Evolutionary conservation across 2,888 invertebrate genomes (phyloP).

Genomic region (Crocallis elinguaria): DNA sequence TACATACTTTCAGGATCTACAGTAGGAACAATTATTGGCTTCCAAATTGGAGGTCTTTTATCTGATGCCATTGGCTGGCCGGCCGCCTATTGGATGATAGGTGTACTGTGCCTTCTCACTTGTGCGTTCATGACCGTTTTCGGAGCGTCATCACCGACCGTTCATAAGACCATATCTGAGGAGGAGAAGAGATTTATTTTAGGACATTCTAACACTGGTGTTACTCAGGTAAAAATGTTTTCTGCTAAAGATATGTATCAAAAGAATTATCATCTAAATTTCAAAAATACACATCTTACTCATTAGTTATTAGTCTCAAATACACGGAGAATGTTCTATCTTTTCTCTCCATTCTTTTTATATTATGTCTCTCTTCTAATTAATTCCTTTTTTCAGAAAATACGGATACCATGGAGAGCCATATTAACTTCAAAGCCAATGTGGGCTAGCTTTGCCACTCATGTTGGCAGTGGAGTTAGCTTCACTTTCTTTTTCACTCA

Average conservation of each 20-base stretch:
- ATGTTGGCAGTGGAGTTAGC: conserved; percentile 82
- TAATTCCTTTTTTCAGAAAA: conserved; percentile 46
- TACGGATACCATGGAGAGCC: conserved; percentile 79
- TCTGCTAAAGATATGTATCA: too few relatives aligned
- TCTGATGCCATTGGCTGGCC: conserved; percentile 86
- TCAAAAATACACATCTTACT: too few relatives aligned
- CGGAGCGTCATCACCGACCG: conserved; percentile 76
- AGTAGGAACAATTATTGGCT: conserved; percentile 87
- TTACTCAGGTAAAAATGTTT: conserved; percentile 47
- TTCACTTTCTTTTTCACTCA: conserved; percentile 87
- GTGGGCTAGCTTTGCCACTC: conserved; percentile 82
- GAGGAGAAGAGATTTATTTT: conserved; percentile 78
- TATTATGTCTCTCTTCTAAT: too few relatives aligned
- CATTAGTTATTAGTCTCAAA: too few relatives aligned
- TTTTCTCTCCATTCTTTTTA: too few relatives aligned
- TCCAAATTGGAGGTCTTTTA: conserved; percentile 86
- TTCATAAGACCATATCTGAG: conserved; percentile 70
- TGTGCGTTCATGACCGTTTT: conserved; percentile 69
- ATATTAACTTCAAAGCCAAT: conserved; percentile 76
- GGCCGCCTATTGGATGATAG: conserved; percentile 86
- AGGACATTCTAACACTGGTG: conserved; percentile 43
- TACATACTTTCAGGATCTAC: conserved; percentile 87
- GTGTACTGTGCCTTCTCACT: conserved; percentile 78
- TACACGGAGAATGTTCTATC: too few relatives aligned
- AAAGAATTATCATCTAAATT: too few relatives aligned